Percentiles rank a stretch among this genome's conserved stretches.
Evolutionary conservation across 2,888 invertebrate species (phyloP).

Genomic region (Drosophila anomalata): DNA sequence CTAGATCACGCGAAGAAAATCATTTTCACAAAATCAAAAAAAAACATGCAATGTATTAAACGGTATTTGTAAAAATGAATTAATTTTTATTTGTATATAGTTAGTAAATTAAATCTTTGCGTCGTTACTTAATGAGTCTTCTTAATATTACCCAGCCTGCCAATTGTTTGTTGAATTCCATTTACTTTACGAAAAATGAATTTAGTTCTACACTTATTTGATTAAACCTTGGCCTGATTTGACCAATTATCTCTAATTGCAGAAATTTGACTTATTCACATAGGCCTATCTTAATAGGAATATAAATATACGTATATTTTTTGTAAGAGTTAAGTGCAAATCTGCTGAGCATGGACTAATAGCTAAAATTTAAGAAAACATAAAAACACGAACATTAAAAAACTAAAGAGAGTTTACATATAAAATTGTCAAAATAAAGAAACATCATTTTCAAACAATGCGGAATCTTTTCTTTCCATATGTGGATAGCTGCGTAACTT

Average conservation of each 20-base stretch:
- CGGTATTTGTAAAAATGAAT: constrained; percentile 21
- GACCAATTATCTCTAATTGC: constrained; percentile 41
- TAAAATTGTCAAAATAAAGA: constrained; percentile 69
- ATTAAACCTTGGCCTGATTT: constrained; percentile 4
- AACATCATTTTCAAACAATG: constrained; percentile 44
- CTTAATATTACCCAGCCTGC: constrained; percentile 69
- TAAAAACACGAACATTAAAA: constrained; percentile 35
- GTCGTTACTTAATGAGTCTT: constrained; percentile 66
- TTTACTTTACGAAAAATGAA: constrained; percentile 12
- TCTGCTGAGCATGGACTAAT: constrained; percentile 68
- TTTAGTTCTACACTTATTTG: constrained; percentile 6
- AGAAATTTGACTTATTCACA: constrained; percentile 50
- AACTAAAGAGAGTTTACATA: constrained; percentile 51
- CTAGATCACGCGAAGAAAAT: neutral
- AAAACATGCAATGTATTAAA: constrained; percentile 18
- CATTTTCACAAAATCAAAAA: neutral
- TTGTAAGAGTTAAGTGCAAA: constrained; percentile 51
- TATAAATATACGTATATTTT: constrained; percentile 35
- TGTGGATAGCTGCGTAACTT: neutral
- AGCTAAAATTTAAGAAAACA: constrained; percentile 58
- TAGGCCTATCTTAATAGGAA: constrained; percentile 22
- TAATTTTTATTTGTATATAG: constrained; percentile 27
- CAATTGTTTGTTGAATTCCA: constrained; percentile 56
- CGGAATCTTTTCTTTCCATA: neutral
- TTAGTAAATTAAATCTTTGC: constrained; percentile 32